phyloP scores from a whole-genome alignment of 2,113 vertebrate genomes.

The Thryonomys swinderianus region DNA sequence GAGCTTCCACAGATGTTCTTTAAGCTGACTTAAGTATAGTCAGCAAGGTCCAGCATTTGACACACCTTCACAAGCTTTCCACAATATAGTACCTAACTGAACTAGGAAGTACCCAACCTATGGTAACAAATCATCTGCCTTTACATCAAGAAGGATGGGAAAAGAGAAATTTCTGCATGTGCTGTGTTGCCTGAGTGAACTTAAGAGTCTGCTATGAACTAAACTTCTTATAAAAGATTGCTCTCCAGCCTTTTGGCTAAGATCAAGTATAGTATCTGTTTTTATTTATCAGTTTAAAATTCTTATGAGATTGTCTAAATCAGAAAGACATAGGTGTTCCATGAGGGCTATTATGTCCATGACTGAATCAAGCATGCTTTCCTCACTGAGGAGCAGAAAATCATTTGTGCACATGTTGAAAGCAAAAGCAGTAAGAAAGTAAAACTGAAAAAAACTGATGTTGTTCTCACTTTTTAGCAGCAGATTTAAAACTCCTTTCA shows the following conservation, averaged over 20 bases:
- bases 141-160: background rate
- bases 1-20: background rate
- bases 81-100: background rate
- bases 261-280: too few species aligned
- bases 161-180: background rate
- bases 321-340: background rate
- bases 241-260: too few species aligned
- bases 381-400: background rate
- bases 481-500: background rate
- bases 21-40: background rate
- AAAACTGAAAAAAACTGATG: background rate
- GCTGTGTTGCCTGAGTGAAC: background rate
- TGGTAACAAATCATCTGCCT: background rate
- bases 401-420: background rate
- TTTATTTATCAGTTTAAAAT: too few species aligned
- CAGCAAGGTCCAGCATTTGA: background rate
- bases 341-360: background rate
- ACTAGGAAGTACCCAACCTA: background rate
- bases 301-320: background rate
- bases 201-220: background rate
- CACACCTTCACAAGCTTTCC: background rate
- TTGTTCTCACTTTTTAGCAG: background rate
- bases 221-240: background rate
- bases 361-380: background rate
- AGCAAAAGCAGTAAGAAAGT: background rate